Conservation (phyloP, 1,140 invertebrate genomes). For the Drosophila mauritiana region DNA sequence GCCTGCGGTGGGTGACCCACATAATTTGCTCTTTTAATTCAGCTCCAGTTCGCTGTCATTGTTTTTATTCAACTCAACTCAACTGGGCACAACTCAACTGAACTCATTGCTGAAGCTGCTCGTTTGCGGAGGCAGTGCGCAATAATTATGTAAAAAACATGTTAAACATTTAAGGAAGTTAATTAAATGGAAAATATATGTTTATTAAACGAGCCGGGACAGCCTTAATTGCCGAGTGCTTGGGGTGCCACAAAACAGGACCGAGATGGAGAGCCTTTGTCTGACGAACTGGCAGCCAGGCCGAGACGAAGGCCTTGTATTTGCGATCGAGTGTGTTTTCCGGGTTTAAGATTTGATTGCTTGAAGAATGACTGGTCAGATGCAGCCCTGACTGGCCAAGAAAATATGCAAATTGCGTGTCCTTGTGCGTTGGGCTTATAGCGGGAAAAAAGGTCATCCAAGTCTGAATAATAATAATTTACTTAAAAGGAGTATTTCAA, state of each 20-base stretch:
- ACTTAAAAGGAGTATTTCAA: no score
- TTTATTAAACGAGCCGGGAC: slow-evolving; percentile 70
- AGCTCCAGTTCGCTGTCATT: slow-evolving; percentile 28
- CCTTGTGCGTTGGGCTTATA: background rate
- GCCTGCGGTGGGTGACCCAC: slow-evolving; percentile 72
- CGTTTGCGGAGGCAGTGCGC: slow-evolving; percentile 24
- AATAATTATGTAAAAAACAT: slow-evolving; percentile 80
- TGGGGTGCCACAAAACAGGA: slow-evolving; percentile 48
- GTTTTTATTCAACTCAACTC: slow-evolving; percentile 19
- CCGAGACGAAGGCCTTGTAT: slow-evolving; percentile 29
- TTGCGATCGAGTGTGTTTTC: slow-evolving; percentile 27
- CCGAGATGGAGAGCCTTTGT: slow-evolving; percentile 32
- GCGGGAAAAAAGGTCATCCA: background rate
- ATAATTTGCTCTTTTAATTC: slow-evolving; percentile 54
- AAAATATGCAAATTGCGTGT: slow-evolving; percentile 22
- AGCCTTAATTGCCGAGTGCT: slow-evolving; percentile 65
- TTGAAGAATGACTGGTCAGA: slow-evolving; percentile 29
- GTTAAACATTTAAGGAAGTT: slow-evolving; percentile 79
- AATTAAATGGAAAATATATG: slow-evolving; percentile 82
- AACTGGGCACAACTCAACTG: no score
- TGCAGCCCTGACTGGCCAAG: slow-evolving; percentile 11
- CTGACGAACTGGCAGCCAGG: slow-evolving; percentile 28
- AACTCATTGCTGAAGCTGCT: background rate
- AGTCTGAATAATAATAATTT: no score
- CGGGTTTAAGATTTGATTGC: slow-evolving; percentile 40